Conservation (phyloP, 2,888 invertebrate species). For the Ophion costatus region DNA sequence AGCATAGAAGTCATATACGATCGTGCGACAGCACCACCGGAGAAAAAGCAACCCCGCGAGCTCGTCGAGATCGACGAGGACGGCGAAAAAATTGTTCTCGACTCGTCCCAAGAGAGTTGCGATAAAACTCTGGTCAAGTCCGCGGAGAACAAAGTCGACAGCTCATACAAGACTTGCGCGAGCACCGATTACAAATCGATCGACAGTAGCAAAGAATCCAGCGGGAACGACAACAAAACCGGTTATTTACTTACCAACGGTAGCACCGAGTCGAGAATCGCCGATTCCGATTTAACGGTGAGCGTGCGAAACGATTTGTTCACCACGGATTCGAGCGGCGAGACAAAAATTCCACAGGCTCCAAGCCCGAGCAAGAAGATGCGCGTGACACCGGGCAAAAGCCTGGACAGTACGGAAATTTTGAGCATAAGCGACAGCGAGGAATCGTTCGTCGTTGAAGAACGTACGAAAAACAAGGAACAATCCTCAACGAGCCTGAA, state of each 20-base stretch:
- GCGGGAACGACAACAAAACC: conserved; percentile 61
- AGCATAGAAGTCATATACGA: conserved; percentile 80
- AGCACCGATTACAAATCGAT: conserved; percentile 65
- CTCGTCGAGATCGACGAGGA: conserved; percentile 79
- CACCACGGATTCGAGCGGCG: conserved; percentile 61
- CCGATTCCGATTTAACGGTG: conserved; percentile 68
- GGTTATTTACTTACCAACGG: conserved; percentile 71
- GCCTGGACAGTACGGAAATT: conserved; percentile 65
- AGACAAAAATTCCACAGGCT: conserved; percentile 38
- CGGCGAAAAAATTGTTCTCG: conserved; percentile 75
- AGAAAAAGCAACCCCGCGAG: conserved; percentile 72
- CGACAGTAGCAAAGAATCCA: conserved; percentile 66
- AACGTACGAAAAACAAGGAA: conserved; percentile 68
- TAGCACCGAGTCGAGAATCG: conserved; percentile 61
- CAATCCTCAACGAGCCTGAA: conserved; percentile 16
- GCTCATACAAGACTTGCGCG: conserved; percentile 58
- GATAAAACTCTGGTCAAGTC: conserved; percentile 47
- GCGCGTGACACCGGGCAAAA: neutral
- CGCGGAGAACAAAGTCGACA: conserved; percentile 54
- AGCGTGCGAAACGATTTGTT: conserved; percentile 69
- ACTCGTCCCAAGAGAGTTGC: conserved; percentile 73
- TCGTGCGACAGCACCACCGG: conserved; percentile 64
- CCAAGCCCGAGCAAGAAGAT: conserved; percentile 40
- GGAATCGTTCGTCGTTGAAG: conserved; percentile 73
- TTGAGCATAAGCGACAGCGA: conserved; percentile 78